Conservation (phyloP, 2,113 vertebrate species). For the Neopipo cinnamomea region DNA sequence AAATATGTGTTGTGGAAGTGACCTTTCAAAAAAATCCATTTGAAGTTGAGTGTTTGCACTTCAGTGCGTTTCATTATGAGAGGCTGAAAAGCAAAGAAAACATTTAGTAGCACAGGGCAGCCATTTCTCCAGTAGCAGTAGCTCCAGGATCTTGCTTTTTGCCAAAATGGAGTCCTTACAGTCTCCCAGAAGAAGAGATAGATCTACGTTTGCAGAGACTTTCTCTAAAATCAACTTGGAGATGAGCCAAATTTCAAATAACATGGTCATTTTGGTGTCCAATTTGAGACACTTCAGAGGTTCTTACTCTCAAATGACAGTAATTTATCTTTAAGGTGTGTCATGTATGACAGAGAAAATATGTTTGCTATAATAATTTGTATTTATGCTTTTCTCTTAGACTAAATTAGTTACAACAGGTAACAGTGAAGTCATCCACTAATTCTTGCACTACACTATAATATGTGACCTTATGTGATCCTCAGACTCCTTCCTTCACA, state of each 20-base stretch:
- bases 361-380: not conserved
- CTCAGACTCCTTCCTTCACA: not conserved
- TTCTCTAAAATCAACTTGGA: not conserved
- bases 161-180: not conserved
- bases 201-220: not conserved
- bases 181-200: not conserved
- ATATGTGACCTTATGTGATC: not conserved
- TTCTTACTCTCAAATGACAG: not conserved
- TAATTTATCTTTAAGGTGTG: not conserved
- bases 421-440: not conserved
- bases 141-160: not conserved
- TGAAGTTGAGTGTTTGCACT: not conserved
- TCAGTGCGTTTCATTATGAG: not conserved
- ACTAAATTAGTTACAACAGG: not conserved
- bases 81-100: not conserved
- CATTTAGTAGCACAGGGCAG: not conserved
- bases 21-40: conserved; percentile 30
- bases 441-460: not conserved
- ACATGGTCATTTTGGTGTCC: not conserved
- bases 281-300: not conserved
- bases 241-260: not conserved
- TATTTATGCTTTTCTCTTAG: not conserved
- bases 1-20: not conserved
- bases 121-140: not conserved
- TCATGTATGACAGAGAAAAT: not conserved